These are phyloP conservation scores for Crossaster papposus DNA, from an alignment of 53 echinoderm and acorn worm genomes.

Conservation along the genomic window DNA sequence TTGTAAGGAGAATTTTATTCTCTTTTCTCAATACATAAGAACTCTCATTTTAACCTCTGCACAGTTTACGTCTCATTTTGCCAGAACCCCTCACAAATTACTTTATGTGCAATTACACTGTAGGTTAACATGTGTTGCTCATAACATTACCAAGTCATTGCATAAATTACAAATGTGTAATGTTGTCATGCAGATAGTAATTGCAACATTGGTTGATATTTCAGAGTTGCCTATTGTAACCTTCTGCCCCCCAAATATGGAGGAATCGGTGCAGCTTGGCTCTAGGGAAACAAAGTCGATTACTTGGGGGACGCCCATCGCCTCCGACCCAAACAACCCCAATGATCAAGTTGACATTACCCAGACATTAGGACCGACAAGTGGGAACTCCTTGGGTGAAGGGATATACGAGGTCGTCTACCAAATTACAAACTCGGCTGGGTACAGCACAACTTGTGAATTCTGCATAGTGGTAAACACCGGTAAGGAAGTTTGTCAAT, in stretches of 20 bases:
- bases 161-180: not conserved
- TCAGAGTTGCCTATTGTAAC: slow-evolving; percentile 28
- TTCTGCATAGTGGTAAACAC: slow-evolving; percentile 44
- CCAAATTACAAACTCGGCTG: not conserved
- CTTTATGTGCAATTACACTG: too few relatives aligned
- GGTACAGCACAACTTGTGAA: not conserved
- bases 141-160: too few relatives aligned
- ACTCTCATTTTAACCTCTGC: too few relatives aligned
- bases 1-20: too few relatives aligned
- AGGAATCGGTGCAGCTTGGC: slow-evolving; percentile 1
- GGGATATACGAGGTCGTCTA: slow-evolving; percentile 20
- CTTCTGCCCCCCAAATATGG: slow-evolving; percentile 1
- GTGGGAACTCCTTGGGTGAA: not conserved
- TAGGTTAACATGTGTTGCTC: too few relatives aligned
- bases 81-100: too few relatives aligned
- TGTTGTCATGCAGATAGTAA: too few relatives aligned
- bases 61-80: too few relatives aligned
- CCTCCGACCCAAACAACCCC: slow-evolving; percentile 30
- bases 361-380: not conserved
- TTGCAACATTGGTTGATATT: not conserved
- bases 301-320: not conserved
- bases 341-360: not conserved
- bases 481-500: not conserved
- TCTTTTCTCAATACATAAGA: too few relatives aligned
- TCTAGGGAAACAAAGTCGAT: not conserved